Evolutionary conservation across 1,140 invertebrate species (phyloP), one percentile per base, ranked within the genome.

Genomic region (Asbolus verrucosus): DNA sequence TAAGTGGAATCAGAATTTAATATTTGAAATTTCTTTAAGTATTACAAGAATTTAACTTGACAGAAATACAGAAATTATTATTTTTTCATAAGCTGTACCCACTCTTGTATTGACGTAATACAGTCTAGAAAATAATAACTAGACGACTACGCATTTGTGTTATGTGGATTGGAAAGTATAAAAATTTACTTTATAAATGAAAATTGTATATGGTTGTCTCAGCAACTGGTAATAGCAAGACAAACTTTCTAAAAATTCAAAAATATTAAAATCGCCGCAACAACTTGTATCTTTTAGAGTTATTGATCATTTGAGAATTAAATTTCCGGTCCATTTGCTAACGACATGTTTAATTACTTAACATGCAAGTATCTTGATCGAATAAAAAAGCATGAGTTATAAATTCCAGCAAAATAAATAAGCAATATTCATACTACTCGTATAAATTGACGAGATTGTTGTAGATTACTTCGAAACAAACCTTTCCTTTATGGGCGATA

Each of bases 401-500:
- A 36, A 8, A 8, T 36, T 6, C 24, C 8, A 27, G 8, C 8
- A 27, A 27, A 27, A 3, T 36, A 36, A 11, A n/a, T 36, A 11
- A 36, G 11, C n/a, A 36, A 2, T 36, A 5, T 36, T 36, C 11
- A 36, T 36, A 6, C 2, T 4, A 36, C 11, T 36, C 33, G 11
- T 11, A 36, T 11, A 6, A n/a, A 36, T 36, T 36, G 6, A 36
- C 33, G 33, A 36, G 6, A 36, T 36, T 36, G 33, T 6, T 6
- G 11, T 6, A 36, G 19, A 54, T 54, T 54, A 27, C 46, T 54
- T 21, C 21, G 46, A 54, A 54, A 54, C 46, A 54, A 21, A 54
- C 46, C 46, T 54, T 54, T 54, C 46, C 46, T 27, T 54, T 54
- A 54, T 54, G 21, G 46, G 46, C 46, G 46, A 54, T 54, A 14